Evolutionary conservation across 2,797 vertebrate species (phyloP).

Genomic region (Balearica regulorum): DNA sequence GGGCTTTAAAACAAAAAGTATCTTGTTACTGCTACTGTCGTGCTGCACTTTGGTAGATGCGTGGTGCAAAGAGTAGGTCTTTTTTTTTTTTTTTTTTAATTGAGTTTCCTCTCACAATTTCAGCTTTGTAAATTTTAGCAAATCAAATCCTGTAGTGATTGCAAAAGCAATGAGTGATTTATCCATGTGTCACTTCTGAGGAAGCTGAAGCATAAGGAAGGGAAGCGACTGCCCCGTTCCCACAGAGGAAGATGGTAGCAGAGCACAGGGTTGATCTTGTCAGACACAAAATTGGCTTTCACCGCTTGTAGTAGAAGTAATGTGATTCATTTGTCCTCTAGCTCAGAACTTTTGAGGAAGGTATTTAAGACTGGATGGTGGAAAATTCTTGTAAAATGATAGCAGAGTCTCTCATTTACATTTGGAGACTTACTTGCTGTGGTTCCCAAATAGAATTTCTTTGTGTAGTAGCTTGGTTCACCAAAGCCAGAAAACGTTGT

Average conservation of each 20-base stretch:
- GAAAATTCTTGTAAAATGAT: neutral
- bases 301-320: neutral
- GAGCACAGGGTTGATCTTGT: neutral
- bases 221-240: neutral
- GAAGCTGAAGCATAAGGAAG: neutral
- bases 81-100: neutral
- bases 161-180: neutral
- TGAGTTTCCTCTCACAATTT: neutral
- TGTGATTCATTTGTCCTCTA: neutral
- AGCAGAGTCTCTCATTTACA: neutral
- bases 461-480: neutral
- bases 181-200: neutral
- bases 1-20: too few relatives aligned
- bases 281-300: neutral
- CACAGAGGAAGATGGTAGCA: neutral
- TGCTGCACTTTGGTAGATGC: neutral
- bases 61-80: neutral
- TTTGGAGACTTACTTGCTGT: neutral
- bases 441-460: neutral
- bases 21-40: fast-evolving
- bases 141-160: neutral
- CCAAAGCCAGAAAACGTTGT: neutral
- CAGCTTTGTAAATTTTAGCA: neutral
- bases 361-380: neutral
- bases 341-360: neutral